Base-by-base conservation (phyloP, 2,797 vertebrate species). In the Numenius phaeopus region DNA sequence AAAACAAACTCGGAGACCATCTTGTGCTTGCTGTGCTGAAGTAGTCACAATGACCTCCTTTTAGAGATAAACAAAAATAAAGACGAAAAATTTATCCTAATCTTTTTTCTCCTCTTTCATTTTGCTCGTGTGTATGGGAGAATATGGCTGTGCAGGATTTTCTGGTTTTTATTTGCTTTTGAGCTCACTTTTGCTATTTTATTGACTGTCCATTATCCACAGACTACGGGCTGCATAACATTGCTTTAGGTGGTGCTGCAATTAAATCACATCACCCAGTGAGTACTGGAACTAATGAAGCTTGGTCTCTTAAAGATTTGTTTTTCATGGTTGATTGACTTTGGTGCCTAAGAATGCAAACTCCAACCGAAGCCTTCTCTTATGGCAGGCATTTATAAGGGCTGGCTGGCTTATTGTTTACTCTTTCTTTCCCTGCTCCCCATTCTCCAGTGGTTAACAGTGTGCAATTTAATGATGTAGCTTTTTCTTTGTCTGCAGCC, bases 311-410 rank as follows among this genome's bases (percentile, higher is more conserved):
- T 83, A 93, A 93, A 94, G 85, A 93, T 90, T 89, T 94, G 82
- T 64, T 96, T 94, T 93, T 83, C 83, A 96, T 93, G 87, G 91
- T 52, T 97, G 89, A 80, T 75, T 90, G 85, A 85, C 90, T 97
- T 73, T 81, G 82, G 85, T 86, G 83, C 67, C 80, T 67, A 90
- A 93, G 85, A 94, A 94, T 78, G 88, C 73, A 97, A 92, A 93
- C 92, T 93, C 37, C 30, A 90, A 5, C 85, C 91, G 57, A 94
- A 95, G 76, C 23, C 21, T 90, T 67, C 87, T 96, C 85, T 88
- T 83, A 90, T 2, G 44, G 64, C 20, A 90, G 47, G 82, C 75
- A 66, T 72, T 84, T 92, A 46, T 58, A 95, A 76, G 47, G 59
- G 59, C 47, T 66, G 42, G 11, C 47, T 76, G 55, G 64, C 75